phyloP scores from a whole-genome alignment of 2,113 vertebrate genomes.

The Cranoglanis bouderius region DNA sequence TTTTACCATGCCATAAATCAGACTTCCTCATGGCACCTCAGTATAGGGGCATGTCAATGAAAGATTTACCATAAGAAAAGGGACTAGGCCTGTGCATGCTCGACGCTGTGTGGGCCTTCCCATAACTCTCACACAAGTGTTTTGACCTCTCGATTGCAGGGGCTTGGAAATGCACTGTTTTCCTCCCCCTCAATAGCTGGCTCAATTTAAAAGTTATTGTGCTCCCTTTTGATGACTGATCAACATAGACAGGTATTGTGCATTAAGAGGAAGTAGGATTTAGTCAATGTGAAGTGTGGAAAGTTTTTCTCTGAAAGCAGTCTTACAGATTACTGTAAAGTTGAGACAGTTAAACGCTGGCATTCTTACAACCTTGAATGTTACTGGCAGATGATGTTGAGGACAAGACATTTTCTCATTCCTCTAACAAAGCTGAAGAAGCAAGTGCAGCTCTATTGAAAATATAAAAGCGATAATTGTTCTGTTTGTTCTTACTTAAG shows the following conservation, averaged over 20 bases:
- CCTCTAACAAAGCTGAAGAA: neutral
- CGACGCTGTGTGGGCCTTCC: slow-evolving; percentile 61
- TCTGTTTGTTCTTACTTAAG: neutral
- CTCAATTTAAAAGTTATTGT: slow-evolving; percentile 67
- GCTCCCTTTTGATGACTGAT: slow-evolving; percentile 57
- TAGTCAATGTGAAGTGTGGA: neutral
- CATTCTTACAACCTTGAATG: neutral
- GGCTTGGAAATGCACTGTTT: slow-evolving; percentile 38
- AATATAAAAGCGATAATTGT: neutral
- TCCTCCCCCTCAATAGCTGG: slow-evolving; percentile 53
- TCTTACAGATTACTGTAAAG: slow-evolving; percentile 15
- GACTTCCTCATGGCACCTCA: slow-evolving; percentile 72
- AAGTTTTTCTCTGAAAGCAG: slow-evolving; percentile 18
- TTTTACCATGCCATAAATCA: slow-evolving; percentile 75
- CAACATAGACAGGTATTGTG: slow-evolving; percentile 48
- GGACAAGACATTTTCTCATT: neutral
- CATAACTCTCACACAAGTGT: slow-evolving; percentile 57
- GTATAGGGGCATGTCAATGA: slow-evolving; percentile 61
- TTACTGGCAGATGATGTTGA: neutral
- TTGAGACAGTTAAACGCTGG: neutral
- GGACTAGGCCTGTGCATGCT: slow-evolving; percentile 67
- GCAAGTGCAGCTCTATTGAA: neutral
- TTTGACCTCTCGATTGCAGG: slow-evolving; percentile 47
- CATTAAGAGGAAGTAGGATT: slow-evolving; percentile 39
- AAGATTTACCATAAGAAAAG: slow-evolving; percentile 74